Evolutionary conservation across 1,140 invertebrate genomes (phyloP), one percentile per base, ranked within the genome.

Genomic region (Ceratina calcarata): DNA sequence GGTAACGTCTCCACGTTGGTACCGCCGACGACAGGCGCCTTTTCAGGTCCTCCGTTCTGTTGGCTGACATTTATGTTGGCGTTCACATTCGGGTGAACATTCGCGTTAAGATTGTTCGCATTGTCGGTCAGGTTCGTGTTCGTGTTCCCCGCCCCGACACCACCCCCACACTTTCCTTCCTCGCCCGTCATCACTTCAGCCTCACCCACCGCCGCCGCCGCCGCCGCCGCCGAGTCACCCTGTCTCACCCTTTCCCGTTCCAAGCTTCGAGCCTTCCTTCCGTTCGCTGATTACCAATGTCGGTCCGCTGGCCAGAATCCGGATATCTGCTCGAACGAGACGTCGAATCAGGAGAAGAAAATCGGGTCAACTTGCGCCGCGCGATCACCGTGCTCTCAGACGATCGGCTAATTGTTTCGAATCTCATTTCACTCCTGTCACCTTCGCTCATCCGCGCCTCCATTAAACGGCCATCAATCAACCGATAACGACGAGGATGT

Each of bases 1-100:
- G 94, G 94, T 74, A 95, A 87, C 18, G 94, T 95, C 90, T 94
- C 94, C 90, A 95, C 94, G 86, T 94, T 94, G 78, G 93, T 94
- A 79, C 94, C 94, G 83, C 94, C 93, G 62, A 94, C 94, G 24
- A 95, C 94, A 27, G 94, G 94, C 69, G 94, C 94, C 85, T 94
- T 94, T 89, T 94, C 94, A 85, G 88, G 82, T 65, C 81, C 87
- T 45, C 91, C 91, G 76, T 93, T 92, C 78, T 93, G 91, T 57
- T 93, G 91, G 76, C 77, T 93, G 85, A 90, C 87, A 77, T 91
- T 92, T 86, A 93, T 92, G 88, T 93, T 94, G 84, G 92, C 93
- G 83, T 93, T 92, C 75, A 91, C 89, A 80, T 93, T 93, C 78
- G 88, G 61, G n/a, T 78, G 57, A 20, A 83, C 76, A 67, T 87